Conservation (phyloP, 2,113 vertebrate genomes). For the Ceyx cyanopectus region DNA sequence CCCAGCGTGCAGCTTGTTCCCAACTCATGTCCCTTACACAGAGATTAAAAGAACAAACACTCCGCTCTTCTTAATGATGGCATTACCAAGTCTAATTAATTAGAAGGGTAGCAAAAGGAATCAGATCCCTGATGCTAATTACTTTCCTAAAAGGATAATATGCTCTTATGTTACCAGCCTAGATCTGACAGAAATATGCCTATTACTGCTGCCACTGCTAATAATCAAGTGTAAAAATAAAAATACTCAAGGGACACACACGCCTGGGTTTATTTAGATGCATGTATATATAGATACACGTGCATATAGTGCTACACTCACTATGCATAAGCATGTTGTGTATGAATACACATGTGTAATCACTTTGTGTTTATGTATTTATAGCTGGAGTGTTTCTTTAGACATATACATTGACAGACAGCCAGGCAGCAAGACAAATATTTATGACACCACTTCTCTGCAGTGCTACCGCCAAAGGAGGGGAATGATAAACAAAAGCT, state of each 20-base stretch:
- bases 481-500: not conserved
- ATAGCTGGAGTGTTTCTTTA: constrained; percentile 1
- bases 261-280: constrained; percentile 22
- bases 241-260: not conserved
- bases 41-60: constrained; percentile 69
- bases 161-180: constrained; percentile 43
- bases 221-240: constrained; percentile 41
- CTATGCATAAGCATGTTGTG: not conserved
- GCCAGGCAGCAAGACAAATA: constrained; percentile 41
- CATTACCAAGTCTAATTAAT: constrained; percentile 69
- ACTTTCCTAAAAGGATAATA: constrained; percentile 61
- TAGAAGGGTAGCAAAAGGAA: constrained; percentile 61
- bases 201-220: constrained; percentile 6
- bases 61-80: constrained; percentile 60
- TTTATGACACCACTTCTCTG: constrained; percentile 32
- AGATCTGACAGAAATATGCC: constrained; percentile 53
- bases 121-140: constrained; percentile 61
- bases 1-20: constrained; percentile 59
- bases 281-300: not conserved
- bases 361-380: not conserved
- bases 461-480: not conserved
- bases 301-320: not conserved
- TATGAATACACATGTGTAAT: not conserved
- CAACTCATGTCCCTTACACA: constrained; percentile 42
- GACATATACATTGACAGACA: constrained; percentile 15